Evolutionary conservation across 2,797 vertebrate genomes (phyloP).

Genomic region (Okamejei kenojei): DNA sequence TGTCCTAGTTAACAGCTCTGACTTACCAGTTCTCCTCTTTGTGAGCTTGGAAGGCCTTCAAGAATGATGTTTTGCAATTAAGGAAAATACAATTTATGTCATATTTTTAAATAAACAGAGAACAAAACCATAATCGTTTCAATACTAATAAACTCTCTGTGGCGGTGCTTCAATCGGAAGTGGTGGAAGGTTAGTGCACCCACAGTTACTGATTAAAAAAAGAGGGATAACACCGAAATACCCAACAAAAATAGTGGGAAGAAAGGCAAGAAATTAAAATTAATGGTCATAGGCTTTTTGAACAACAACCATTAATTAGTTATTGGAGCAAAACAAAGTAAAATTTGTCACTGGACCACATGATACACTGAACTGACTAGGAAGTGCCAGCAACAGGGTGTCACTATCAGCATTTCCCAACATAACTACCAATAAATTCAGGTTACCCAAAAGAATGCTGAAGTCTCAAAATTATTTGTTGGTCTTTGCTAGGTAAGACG

Average conservation of each 20-base stretch:
- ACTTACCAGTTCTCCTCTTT: constrained; percentile 97
- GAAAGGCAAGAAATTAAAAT: not conserved
- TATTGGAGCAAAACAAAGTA: not conserved
- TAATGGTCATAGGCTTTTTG: not conserved
- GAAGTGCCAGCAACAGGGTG: too few species aligned
- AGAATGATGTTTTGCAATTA: constrained; percentile 71
- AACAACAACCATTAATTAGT: not conserved
- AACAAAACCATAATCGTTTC: not conserved
- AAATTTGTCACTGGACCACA: not conserved
- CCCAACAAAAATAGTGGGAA: not conserved
- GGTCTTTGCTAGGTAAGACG: too few species aligned
- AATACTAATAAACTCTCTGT: not conserved
- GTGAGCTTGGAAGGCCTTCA: constrained; percentile 86
- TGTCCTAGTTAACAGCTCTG: not conserved
- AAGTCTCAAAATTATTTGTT: too few species aligned
- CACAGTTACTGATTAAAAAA: not conserved
- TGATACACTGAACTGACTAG: too few species aligned
- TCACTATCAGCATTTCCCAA: too few species aligned
- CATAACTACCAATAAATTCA: too few species aligned
- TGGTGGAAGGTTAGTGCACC: not conserved
- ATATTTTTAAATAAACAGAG: too few species aligned
- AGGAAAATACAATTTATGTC: constrained; percentile 51
- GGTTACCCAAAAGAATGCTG: too few species aligned
- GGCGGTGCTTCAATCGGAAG: not conserved
- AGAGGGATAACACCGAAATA: not conserved